phyloP scores from a whole-genome alignment of 2,888 invertebrate genomes.

The Notodonta ziczac region DNA sequence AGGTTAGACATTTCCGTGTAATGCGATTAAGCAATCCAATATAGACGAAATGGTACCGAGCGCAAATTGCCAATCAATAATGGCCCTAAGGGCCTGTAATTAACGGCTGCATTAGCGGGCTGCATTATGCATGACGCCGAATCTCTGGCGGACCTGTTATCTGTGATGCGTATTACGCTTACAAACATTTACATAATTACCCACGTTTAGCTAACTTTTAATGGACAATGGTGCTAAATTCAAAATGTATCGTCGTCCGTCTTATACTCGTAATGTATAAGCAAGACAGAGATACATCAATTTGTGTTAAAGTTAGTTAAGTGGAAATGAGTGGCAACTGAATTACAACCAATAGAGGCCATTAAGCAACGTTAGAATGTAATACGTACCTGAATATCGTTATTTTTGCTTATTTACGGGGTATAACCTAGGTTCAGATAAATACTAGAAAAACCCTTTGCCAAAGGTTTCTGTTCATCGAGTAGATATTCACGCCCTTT shows the following conservation, averaged over 20 bases:
- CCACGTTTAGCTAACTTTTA: constrained; percentile 56
- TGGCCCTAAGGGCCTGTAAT: constrained; percentile 68
- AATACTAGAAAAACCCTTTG: too few relatives aligned
- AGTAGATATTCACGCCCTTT: too few relatives aligned
- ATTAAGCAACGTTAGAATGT: constrained; percentile 1
- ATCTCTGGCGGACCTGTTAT: constrained; percentile 63
- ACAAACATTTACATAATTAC: constrained; percentile 71
- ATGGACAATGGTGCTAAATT: constrained; percentile 36
- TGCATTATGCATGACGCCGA: constrained; percentile 74
- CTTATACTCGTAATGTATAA: too few relatives aligned
- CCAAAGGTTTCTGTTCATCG: too few relatives aligned
- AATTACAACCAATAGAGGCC: constrained; percentile 8
- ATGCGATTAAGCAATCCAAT: constrained; percentile 63
- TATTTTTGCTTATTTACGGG: background rate
- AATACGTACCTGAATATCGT: background rate
- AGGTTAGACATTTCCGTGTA: constrained; percentile 51
- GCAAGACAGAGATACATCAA: too few relatives aligned
- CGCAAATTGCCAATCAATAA: constrained; percentile 72
- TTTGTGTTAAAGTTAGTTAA: too few relatives aligned
- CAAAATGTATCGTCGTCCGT: too few relatives aligned
- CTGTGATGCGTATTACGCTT: constrained; percentile 55
- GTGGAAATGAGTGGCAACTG: too few relatives aligned
- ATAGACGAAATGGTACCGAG: constrained; percentile 55
- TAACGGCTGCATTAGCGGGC: constrained; percentile 69
- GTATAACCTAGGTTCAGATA: background rate